Evolutionary conservation across 2,888 invertebrate species (phyloP).

Genomic region (Drosophila mettleri): DNA sequence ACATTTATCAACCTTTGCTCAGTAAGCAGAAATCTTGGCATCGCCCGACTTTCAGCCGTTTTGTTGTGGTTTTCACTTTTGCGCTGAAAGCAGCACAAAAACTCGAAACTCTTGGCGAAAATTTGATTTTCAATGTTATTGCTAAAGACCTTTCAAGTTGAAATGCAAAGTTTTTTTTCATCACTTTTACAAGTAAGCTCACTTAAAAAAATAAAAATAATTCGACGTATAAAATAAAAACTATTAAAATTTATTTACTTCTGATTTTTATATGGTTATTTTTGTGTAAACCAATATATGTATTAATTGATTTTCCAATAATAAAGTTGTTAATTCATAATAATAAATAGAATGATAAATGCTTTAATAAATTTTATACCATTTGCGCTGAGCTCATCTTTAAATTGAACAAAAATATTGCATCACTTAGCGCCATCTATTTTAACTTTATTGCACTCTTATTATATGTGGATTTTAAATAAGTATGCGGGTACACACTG

Average conservation of each 20-base stretch:
- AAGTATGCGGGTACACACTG: background rate
- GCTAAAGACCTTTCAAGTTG: slow-evolving; percentile 34
- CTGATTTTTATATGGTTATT: background rate
- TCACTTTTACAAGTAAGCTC: background rate
- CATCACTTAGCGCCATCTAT: background rate
- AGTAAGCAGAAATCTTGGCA: slow-evolving; percentile 59
- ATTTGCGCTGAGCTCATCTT: background rate
- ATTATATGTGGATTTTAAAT: background rate
- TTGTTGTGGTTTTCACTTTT: slow-evolving; percentile 40
- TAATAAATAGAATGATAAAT: no score
- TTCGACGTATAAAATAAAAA: background rate
- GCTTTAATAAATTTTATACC: no score
- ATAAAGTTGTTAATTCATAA: background rate
- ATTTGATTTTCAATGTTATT: slow-evolving; percentile 49
- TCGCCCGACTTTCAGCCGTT: slow-evolving; percentile 26
- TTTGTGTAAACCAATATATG: background rate
- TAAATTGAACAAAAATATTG: no score
- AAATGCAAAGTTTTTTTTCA: background rate
- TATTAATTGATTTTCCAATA: background rate
- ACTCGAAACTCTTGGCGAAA: slow-evolving; percentile 37
- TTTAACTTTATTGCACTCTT: background rate
- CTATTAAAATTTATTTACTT: background rate
- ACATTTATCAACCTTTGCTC: slow-evolving; percentile 53
- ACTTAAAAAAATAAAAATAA: background rate
- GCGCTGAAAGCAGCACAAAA: slow-evolving; percentile 55